These are phyloP conservation scores for Malachius bipustulatus DNA, from an alignment of 2,888 invertebrate genomes.

Conservation along the genomic window DNA sequence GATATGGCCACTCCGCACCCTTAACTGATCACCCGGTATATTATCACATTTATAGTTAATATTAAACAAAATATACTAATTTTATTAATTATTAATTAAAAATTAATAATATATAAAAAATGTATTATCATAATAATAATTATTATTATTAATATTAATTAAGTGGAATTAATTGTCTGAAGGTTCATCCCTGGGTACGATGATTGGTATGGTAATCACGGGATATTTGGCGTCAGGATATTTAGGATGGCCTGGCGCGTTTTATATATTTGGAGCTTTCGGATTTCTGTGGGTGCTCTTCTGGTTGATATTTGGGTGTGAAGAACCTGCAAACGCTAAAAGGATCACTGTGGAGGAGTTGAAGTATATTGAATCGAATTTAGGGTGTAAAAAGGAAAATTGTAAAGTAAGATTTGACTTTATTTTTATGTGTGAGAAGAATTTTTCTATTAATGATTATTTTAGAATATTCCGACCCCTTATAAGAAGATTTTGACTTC, in stretches of 20 bases:
- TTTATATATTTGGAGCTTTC: slow-evolving; percentile 58
- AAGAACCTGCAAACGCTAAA: slow-evolving; percentile 48
- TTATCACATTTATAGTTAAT: no score
- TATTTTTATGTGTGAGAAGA: no score
- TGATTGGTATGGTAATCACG: background rate
- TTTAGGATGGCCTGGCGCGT: slow-evolving; percentile 66
- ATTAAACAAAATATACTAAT: no score
- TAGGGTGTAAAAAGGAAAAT: background rate
- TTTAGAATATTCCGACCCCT: slow-evolving; percentile 41
- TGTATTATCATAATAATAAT: no score
- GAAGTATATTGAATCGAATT: slow-evolving; percentile 46
- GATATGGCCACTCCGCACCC: no score
- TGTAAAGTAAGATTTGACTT: slow-evolving; percentile 1
- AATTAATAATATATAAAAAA: no score
- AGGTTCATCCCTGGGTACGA: background rate
- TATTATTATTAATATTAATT: no score
- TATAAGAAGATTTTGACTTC: slow-evolving; percentile 65
- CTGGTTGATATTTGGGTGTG: slow-evolving; percentile 52
- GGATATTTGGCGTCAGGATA: background rate
- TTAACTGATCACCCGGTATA: no score
- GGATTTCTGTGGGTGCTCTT: slow-evolving; percentile 48
- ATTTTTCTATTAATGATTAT: no score
- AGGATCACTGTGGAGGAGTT: slow-evolving; percentile 51
- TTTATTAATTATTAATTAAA: no score
- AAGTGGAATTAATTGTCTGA: no score